Base-by-base conservation (phyloP, 2,888 invertebrate species). In the Pantelozetes paolii region DNA sequence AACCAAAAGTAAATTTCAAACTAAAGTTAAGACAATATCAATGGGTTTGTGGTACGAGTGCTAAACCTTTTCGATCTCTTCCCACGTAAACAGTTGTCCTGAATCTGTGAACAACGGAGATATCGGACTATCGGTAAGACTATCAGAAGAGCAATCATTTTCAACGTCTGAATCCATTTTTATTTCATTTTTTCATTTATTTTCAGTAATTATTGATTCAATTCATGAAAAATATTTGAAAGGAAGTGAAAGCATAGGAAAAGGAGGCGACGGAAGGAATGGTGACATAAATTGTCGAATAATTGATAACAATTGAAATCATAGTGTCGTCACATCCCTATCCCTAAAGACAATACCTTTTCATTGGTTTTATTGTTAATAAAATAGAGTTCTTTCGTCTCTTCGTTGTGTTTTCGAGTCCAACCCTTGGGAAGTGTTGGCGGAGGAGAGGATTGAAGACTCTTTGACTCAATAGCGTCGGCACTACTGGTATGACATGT, bases 361-460 rank as follows among this genome's bases (percentile, higher is more conserved):
- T 84, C 84, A 71, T 84, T 84, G n/a, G 83, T 83, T 3, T 81
- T 78, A 74, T 81, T 79, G 79, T 85, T 85, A 75, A 85, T 79
- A 77, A 84, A 86, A 77, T 83, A 85, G n/a, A 83, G 80, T 74
- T 84, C 82, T 36, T 83, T 83, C 26, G 82, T 82, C 48, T 77
- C 78, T 32, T 80, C 81, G 76, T 83, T 82, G 72, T 79, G 81
- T 72, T 81, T 81, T 76, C 84, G 82, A 28, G 81, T 82, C 85
- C 85, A 86, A 11, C 85, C 85, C 0, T 81, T 79, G 3, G 85
- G 84, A 72, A 85, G 72, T 11, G 76, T 76, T 36, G 54, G 72
- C 20, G 59, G 71, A 54, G 23, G 45, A 50, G 20, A 8, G 20
- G 50, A 50, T 3, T 54, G 23, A 26, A 1, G 9, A 8, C 50